Percentiles rank a stretch among this genome's conserved stretches.
These are phyloP conservation scores for Brachionus rotundiformis DNA, from an alignment of 1,140 invertebrate species.

Conservation along the genomic window DNA sequence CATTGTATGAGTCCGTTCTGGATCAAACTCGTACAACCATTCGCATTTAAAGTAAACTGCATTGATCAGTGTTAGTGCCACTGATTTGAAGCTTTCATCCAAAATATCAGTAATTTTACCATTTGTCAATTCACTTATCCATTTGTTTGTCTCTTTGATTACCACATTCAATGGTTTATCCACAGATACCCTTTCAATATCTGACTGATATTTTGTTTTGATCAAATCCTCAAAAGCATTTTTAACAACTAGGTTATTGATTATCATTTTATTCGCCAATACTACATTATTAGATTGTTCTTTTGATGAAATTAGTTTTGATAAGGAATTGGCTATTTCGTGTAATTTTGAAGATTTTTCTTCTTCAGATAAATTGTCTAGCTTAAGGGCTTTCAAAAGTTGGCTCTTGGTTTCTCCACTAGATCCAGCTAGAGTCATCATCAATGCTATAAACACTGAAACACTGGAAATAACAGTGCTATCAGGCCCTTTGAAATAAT, in stretches of 20 bases:
- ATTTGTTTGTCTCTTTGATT: conserved; percentile 3
- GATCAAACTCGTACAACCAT: conserved; percentile 13
- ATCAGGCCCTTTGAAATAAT: not conserved
- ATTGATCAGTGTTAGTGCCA: conserved; percentile 7
- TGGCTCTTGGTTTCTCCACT: not conserved
- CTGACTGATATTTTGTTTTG: not conserved
- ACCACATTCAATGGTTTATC: not conserved
- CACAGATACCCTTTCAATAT: not conserved
- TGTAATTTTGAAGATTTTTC: not conserved
- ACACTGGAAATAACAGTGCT: conserved; percentile 2
- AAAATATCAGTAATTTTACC: conserved; percentile 25
- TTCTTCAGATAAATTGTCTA: not conserved
- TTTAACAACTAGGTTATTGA: conserved; percentile 1
- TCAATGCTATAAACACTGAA: conserved; percentile 10
- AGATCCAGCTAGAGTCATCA: conserved; percentile 34
- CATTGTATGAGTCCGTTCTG: not conserved
- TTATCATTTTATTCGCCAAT: conserved; percentile 18
- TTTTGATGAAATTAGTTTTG: not conserved
- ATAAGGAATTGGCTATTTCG: not conserved
- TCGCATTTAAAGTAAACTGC: conserved; percentile 32
- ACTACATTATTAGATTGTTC: not conserved
- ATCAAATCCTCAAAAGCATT: not conserved
- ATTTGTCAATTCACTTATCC: conserved; percentile 32
- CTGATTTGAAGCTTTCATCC: conserved; percentile 29
- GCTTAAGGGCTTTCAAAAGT: not conserved